Evolutionary conservation across 35 echinoderm and acorn worm genomes (phyloP), one percentile per base, ranked within the genome.

Genomic region (Ophioderma brevispina): DNA sequence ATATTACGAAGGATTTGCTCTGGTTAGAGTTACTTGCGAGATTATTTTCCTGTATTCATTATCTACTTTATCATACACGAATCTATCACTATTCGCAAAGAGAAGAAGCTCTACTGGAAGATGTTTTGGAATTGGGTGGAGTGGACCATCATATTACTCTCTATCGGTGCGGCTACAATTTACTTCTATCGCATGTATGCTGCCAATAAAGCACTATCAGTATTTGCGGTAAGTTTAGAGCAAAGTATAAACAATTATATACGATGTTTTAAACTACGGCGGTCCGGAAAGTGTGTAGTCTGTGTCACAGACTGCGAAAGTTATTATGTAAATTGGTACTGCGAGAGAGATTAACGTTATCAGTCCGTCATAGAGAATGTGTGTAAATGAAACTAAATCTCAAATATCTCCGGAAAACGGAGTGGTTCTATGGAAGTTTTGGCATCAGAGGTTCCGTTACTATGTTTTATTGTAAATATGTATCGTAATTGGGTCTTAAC

Each of bases 61-160:
- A 38, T 95, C 3, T 98, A 93, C 83, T 93, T 93, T 81, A 86
- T 93, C 50, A 39, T 93, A 17, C 92, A 94, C 31, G 93, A 98
- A 76, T 19, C 93, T 31, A 86, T 89, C 42, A 50, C 86, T 38
- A 76, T 95, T 14, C 35, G 90, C 46, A 88, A 89, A 38, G 70
- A 93, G 40, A 59, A 64, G 55, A 77, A 64, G 15, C 33, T 70
- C 28, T 98, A 98, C 50, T 84, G 89, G 38, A 86, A 88, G 70
- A 79, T 59, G 38, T 95, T 99, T 49, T 99, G 97, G 97, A 99
- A 99, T 52, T 87, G 87, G 59, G 81, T 77, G 0, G 97, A 99
- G 64, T 91, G 88, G 46, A 46, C 30, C 35, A 99, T 95, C 36
- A 95, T 99, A 19, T 35, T 37, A 28, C 91, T 92, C 70, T 90